Evolutionary conservation across 2,888 invertebrate genomes (phyloP), one percentile per base, ranked within the genome.

Genomic region (Drosophila cracens): DNA sequence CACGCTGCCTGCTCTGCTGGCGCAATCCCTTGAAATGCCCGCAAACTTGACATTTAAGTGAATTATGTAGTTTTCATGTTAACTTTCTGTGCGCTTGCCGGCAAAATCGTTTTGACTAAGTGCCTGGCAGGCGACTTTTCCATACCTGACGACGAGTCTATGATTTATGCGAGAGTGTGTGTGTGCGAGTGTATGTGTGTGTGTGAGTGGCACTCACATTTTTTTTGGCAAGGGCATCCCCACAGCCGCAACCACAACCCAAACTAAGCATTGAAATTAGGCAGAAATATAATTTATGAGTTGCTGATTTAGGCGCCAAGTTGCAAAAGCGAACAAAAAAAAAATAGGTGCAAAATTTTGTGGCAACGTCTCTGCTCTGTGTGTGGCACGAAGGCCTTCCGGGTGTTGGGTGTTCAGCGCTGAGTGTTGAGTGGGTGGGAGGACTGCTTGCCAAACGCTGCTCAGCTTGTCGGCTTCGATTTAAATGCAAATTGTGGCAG

Each of bases 11-110:
- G 54, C 51, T 48, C 43, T 56, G 49, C 31, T 54, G 25, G 33
- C 48, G 18, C 53, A 66, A 53, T 18, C 43, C 34, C 49, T 40
- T 40, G 29, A 16, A 16, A 6, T 11, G 7, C 16, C 61, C 56
- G 38, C 70, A 73, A 83, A 78, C 78, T 80, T 85, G 85, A 87
- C 89, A 89, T 87, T 82, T 87, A 69, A 83, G 85, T 87, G 85
- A 87, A 87, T 87, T 89, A 87, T 87, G 87, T 81, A 83, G 85
- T 87, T 87, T 89, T 76, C 80, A 77, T 87, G 82, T 75, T 76
- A 70, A 78, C 80, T 83, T 76, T 80, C 74, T 70, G 74, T 70
- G 65, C 34, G 66, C 21, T 46, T 53, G 40, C 64, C 61, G 66
- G 66, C 70, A 66, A 79, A 71, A 79, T 68, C 67, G 62, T 65